A percentile compares a stretch with the other conserved stretches of the same genome.
Conservation (phyloP, 2,888 invertebrate genomes). For the Cyclophora albipunctata region DNA sequence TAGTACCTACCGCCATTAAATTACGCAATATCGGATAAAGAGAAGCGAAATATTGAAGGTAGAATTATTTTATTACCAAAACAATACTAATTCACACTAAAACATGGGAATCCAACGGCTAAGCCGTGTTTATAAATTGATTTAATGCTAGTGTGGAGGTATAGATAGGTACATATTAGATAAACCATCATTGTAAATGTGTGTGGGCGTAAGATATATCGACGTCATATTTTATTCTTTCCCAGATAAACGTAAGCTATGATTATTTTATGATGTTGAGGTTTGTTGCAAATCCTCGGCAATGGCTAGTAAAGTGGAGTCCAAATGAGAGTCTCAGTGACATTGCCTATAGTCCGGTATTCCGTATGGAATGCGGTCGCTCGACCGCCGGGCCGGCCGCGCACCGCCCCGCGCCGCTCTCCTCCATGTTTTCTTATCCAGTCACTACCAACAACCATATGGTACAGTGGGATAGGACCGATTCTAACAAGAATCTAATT, state of each 20-base stretch:
- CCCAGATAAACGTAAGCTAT: conserved; percentile 1
- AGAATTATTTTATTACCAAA: no score
- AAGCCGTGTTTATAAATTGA: no score
- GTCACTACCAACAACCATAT: conserved; percentile 65
- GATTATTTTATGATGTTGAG: conserved; percentile 12
- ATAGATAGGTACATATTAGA: not conserved
- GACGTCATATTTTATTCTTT: conserved; percentile 32
- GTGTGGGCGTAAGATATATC: conserved; percentile 26
- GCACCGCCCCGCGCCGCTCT: conserved; percentile 53
- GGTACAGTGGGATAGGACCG: conserved; percentile 58
- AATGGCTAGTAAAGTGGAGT: conserved; percentile 32
- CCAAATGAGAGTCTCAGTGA: conserved; percentile 60
- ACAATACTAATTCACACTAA: no score
- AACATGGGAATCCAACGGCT: no score
- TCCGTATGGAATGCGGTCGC: conserved; percentile 73
- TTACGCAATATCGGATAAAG: not conserved
- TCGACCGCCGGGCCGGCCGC: conserved; percentile 53
- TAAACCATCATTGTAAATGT: not conserved
- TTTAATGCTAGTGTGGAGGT: no score
- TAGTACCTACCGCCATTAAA: not conserved
- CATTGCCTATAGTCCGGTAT: conserved; percentile 73
- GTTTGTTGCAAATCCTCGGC: conserved; percentile 42
- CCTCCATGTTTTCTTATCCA: conserved; percentile 66
- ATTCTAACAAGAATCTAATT: conserved; percentile 54
- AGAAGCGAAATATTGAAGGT: no score